Evolutionary conservation across 2,888 invertebrate genomes (phyloP).

Genomic region (Drosophila multiciliata): DNA sequence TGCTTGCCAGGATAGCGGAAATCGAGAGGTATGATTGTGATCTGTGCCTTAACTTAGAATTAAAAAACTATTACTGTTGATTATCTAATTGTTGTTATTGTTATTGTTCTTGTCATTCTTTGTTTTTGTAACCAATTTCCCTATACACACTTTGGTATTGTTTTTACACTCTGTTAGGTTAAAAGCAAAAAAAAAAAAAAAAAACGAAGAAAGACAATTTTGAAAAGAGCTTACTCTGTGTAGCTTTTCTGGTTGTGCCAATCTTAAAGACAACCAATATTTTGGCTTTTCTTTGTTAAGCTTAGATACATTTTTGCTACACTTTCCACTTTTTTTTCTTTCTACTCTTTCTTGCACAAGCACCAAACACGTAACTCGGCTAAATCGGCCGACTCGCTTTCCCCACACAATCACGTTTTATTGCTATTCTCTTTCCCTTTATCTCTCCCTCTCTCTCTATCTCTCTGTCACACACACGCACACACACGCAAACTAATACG

Average conservation of each 20-base stretch:
- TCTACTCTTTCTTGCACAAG: conserved; percentile 25
- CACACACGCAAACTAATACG: not conserved
- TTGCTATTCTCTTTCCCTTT: conserved; percentile 15
- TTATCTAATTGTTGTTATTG: conserved; percentile 36
- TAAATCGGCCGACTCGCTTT: conserved; percentile 33
- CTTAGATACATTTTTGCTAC: conserved; percentile 20
- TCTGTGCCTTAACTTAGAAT: conserved; percentile 77
- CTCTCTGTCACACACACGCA: not conserved
- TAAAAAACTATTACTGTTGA: conserved; percentile 65
- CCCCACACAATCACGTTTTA: conserved; percentile 13
- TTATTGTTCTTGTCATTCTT: conserved; percentile 11
- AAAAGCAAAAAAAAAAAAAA: too few relatives aligned
- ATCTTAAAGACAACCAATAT: not conserved
- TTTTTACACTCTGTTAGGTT: conserved; percentile 5
- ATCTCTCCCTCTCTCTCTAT: conserved; percentile 17
- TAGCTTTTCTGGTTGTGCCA: not conserved
- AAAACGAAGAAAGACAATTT: not conserved
- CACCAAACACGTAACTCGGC: conserved; percentile 27
- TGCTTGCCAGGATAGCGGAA: conserved; percentile 89
- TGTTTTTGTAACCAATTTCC: not conserved
- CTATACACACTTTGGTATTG: conserved; percentile 8
- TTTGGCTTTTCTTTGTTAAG: conserved; percentile 9
- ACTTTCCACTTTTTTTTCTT: conserved; percentile 13
- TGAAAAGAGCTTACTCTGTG: conserved; percentile 1
- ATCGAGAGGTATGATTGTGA: conserved; percentile 88